Conservation (phyloP, 2,888 invertebrate species). For the Brachynemurus nebulosus region DNA sequence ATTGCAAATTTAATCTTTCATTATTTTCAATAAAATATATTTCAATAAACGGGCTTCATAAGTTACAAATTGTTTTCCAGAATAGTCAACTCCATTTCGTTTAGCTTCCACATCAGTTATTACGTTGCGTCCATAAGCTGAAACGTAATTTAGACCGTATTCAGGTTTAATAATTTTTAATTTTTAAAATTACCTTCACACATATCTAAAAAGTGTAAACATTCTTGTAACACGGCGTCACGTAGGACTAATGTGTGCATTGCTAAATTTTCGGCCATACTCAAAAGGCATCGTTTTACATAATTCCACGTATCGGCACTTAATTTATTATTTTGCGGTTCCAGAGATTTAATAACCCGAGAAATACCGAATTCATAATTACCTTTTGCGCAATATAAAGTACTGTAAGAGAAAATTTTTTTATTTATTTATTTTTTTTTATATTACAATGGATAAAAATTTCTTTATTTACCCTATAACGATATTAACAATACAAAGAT, state of each 20-base stretch:
- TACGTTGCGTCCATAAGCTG: constrained; percentile 72
- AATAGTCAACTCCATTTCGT: constrained; percentile 48
- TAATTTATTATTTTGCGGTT: constrained; percentile 84
- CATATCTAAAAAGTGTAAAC: constrained; percentile 76
- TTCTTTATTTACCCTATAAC: constrained; percentile 66
- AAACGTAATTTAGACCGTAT: constrained; percentile 26
- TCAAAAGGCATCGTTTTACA: constrained; percentile 88
- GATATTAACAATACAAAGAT: constrained; percentile 94
- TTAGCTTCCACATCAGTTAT: constrained; percentile 70
- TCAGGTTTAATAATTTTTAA: too few relatives aligned
- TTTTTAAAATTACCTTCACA: constrained; percentile 61
- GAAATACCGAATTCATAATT: constrained; percentile 99
- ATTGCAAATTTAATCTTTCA: constrained; percentile 7
- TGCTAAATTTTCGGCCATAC: constrained; percentile 78
- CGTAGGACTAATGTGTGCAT: constrained; percentile 81
- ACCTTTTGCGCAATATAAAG: constrained; percentile 94
- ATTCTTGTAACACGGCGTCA: constrained; percentile 77
- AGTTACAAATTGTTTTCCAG: constrained; percentile 79
- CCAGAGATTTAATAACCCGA: constrained; percentile 89
- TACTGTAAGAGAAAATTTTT: constrained; percentile 35
- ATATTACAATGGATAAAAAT: not conserved
- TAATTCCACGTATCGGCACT: constrained; percentile 99
- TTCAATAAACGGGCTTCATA: constrained; percentile 79
- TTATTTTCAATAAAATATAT: constrained; percentile 57
- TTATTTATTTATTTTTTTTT: not conserved